Percentiles rank a stretch among this genome's conserved stretches.
Conservation (phyloP, 2,113 vertebrate genomes). For the Pterocles orientalis region DNA sequence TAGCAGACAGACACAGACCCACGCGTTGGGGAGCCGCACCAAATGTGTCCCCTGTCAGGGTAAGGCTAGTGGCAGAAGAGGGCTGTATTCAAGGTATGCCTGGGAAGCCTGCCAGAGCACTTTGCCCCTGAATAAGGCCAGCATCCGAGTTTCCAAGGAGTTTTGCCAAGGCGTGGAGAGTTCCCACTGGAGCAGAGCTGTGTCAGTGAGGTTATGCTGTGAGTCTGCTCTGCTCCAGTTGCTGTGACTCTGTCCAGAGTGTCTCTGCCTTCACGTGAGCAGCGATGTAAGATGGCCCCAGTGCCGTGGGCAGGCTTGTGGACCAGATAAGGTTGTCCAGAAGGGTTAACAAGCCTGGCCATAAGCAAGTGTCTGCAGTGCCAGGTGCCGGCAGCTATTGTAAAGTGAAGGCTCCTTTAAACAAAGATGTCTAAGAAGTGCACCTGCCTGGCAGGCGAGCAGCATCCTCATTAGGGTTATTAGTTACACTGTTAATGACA, state of each 20-base stretch:
- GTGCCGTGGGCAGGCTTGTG: neutral
- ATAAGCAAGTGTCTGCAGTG: neutral
- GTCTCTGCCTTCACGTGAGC: neutral
- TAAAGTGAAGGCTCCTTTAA: neutral
- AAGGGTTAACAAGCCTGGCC: neutral
- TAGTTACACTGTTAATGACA: conserved; percentile 15
- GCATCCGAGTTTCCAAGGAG: neutral
- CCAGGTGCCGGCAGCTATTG: neutral
- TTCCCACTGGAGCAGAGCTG: neutral
- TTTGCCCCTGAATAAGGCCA: neutral
- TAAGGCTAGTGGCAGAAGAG: neutral
- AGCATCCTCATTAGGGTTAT: neutral
- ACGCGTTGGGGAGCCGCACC: neutral
- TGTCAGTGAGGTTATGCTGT: neutral
- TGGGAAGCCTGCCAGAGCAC: neutral
- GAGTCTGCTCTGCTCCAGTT: neutral
- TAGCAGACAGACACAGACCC: neutral
- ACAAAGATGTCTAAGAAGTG: neutral
- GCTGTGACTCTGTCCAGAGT: neutral
- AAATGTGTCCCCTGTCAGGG: neutral
- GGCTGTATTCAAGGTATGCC: neutral
- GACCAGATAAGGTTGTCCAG: neutral
- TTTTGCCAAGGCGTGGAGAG: neutral
- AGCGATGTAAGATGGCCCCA: neutral
- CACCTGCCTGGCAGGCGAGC: neutral